A percentile compares a stretch with the other conserved stretches of the same genome.
phyloP scores from a whole-genome alignment of 1,140 invertebrate genomes.

The Diorhabda elongata region DNA sequence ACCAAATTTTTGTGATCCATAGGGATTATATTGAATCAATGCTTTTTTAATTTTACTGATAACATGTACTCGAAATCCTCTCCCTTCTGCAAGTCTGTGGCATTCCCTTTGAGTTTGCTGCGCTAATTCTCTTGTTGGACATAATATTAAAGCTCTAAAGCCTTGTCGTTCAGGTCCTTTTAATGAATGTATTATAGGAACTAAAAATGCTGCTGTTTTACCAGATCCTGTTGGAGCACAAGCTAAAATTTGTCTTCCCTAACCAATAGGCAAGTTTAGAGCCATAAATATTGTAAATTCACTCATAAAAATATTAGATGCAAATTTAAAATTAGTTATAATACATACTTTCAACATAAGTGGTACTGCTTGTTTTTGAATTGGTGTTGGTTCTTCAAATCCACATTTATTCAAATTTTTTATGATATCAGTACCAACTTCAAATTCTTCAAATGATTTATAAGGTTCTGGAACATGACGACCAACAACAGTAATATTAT shows the following conservation, averaged over 20 bases:
- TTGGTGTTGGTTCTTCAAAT: conserved; percentile 80
- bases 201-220: conserved; percentile 82
- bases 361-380: conserved; percentile 93
- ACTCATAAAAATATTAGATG: too few relatives aligned
- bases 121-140: conserved; percentile 90
- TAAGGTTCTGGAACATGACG: conserved; percentile 71
- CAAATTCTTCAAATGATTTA: conserved; percentile 66
- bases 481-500: conserved; percentile 75
- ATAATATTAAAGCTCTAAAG: conserved; percentile 80
- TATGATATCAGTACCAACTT: conserved; percentile 59
- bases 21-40: conserved; percentile 58
- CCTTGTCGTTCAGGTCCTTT: conserved; percentile 61
- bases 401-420: conserved; percentile 70
- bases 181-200: conserved; percentile 73
- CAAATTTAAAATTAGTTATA: not conserved
- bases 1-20: conserved; percentile 66
- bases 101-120: conserved; percentile 87
- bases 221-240: conserved; percentile 91
- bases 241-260: conserved; percentile 81
- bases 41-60: conserved; percentile 69
- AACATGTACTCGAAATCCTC: conserved; percentile 66
- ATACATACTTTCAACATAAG: conserved; percentile 70
- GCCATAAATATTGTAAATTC: too few relatives aligned
- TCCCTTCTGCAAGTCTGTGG: conserved; percentile 66
- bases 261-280: conserved; percentile 23